Evolutionary conservation across 2,797 vertebrate species (phyloP).

Genomic region (Hypotaenidia okinawae): DNA sequence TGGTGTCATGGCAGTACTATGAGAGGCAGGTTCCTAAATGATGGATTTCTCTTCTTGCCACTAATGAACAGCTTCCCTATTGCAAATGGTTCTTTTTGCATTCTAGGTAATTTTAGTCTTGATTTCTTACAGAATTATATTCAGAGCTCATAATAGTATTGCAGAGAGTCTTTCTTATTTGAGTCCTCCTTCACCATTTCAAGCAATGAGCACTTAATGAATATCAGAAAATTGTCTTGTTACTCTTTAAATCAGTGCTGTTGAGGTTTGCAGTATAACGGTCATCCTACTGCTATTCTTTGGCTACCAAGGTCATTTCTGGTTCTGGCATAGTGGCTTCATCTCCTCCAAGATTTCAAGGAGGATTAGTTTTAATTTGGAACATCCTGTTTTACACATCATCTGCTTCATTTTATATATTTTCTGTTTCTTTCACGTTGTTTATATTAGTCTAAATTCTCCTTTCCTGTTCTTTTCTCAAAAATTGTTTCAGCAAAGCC

Average conservation of each 20-base stretch:
- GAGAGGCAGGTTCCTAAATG: neutral
- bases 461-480: neutral
- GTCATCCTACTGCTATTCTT: neutral
- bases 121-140: neutral
- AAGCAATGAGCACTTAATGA: neutral
- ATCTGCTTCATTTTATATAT: neutral
- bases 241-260: neutral
- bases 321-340: neutral
- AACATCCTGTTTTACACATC: neutral
- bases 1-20: rapidly evolving
- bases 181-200: neutral
- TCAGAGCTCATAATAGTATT: neutral
- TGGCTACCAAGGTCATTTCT: neutral
- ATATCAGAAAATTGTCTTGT: neutral
- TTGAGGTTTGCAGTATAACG: neutral
- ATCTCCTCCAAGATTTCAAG: neutral
- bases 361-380: neutral
- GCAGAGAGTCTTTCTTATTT: neutral
- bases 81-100: neutral
- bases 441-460: neutral
- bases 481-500: neutral
- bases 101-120: neutral
- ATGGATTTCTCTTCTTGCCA: neutral
- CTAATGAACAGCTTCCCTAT: neutral
- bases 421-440: neutral